phyloP scores from a whole-genome alignment of 2,113 vertebrate species.

The Tor tambroides region DNA sequence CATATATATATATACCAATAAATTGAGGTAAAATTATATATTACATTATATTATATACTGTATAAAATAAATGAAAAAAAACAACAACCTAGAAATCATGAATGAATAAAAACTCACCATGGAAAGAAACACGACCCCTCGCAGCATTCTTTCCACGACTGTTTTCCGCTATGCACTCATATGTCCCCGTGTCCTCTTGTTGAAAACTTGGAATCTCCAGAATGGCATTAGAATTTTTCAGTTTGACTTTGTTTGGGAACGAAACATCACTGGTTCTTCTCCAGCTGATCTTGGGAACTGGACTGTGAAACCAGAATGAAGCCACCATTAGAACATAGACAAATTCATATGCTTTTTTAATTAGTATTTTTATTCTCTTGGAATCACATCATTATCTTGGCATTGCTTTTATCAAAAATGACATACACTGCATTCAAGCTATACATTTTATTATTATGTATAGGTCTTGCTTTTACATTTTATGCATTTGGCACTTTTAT shows the following conservation, averaged over 20 bases:
- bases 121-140: conserved; percentile 89
- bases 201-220: conserved; percentile 93
- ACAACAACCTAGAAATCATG: neutral
- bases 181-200: conserved; percentile 89
- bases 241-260: conserved; percentile 86
- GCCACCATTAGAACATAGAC: conserved; percentile 29
- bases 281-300: conserved; percentile 93
- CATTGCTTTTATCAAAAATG: neutral
- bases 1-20: neutral
- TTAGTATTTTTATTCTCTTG: neutral
- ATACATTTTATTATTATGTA: neutral
- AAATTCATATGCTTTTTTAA: neutral
- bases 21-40: too few relatives aligned
- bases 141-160: conserved; percentile 90
- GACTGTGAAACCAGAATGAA: conserved; percentile 74
- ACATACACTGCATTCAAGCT: neutral
- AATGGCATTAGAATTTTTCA: conserved; percentile 86
- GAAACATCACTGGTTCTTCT: conserved; percentile 87
- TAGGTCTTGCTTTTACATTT: neutral
- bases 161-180: conserved; percentile 93
- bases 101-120: conserved; percentile 74
- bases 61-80: neutral
- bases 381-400: neutral
- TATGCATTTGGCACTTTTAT: neutral
- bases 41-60: too few relatives aligned